Conservation (phyloP, 92 coral and sea anemone genomes). For the Bergia puertoricense region DNA sequence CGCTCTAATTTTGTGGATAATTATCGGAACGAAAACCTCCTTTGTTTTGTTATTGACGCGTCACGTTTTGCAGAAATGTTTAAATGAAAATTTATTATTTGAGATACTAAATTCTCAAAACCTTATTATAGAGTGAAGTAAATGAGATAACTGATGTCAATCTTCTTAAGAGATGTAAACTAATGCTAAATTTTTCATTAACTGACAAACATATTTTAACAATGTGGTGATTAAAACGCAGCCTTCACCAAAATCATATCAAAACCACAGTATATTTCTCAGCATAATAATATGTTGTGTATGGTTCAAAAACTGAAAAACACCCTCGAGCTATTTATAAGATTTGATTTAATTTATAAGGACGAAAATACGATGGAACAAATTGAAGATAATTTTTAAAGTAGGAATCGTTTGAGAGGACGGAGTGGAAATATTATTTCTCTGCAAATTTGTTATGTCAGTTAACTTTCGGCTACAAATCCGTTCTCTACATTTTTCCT, state of each 20-base stretch:
- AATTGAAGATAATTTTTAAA: no score
- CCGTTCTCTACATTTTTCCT: no score
- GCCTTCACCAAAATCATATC: neutral
- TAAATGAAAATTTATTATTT: neutral
- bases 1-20: neutral
- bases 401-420: neutral
- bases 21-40: neutral
- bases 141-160: neutral
- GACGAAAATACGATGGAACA: no score
- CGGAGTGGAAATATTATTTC: no score
- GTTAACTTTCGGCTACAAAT: no score
- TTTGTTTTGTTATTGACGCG: neutral
- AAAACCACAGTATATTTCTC: neutral
- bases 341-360: neutral
- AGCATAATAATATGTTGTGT: neutral
- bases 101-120: neutral
- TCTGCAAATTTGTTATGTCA: no score
- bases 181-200: neutral
- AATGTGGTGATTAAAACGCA: neutral
- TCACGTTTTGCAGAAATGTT: constrained; percentile 15
- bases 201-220: neutral
- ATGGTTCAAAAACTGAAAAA: neutral
- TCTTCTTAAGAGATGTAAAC: neutral
- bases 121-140: neutral
- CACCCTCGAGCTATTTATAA: neutral